phyloP scores from a whole-genome alignment of 1,140 invertebrate species.

The Adoxophyes honmai region DNA sequence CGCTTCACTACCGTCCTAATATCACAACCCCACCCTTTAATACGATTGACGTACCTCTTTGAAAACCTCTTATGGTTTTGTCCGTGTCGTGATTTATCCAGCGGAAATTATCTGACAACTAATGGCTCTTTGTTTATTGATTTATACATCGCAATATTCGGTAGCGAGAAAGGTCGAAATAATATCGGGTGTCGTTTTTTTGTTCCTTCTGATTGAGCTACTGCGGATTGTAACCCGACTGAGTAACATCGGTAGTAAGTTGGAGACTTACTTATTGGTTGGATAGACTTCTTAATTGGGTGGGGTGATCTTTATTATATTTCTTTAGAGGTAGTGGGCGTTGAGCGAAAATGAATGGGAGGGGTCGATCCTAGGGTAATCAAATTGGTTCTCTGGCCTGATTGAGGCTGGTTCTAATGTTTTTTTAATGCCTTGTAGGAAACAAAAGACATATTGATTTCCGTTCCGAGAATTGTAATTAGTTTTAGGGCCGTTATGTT shows the following conservation, averaged over 20 bases:
- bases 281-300: slow-evolving; percentile 39
- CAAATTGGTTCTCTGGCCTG: slow-evolving; percentile 9
- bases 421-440: slow-evolving; percentile 1
- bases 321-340: slow-evolving; percentile 6
- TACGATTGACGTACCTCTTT: too few relatives aligned
- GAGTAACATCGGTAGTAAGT: slow-evolving; percentile 32
- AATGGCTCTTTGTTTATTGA: slow-evolving; percentile 75
- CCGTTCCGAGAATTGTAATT: not conserved
- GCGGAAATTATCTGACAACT: slow-evolving; percentile 72
- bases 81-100: slow-evolving; percentile 66
- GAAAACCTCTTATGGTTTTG: too few relatives aligned
- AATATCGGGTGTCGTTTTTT: slow-evolving; percentile 51
- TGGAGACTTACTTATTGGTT: slow-evolving; percentile 16
- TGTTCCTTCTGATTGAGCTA: slow-evolving; percentile 48
- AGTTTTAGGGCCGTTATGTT: too few relatives aligned
- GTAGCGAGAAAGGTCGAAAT: slow-evolving; percentile 61
- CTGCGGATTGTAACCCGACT: slow-evolving; percentile 39
- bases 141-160: slow-evolving; percentile 72
- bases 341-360: slow-evolving; percentile 14
- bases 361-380: slow-evolving; percentile 10
- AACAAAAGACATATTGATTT: not conserved
- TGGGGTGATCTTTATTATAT: slow-evolving; percentile 14
- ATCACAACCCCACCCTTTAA: slow-evolving; percentile 23
- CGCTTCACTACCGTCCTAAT: too few relatives aligned
- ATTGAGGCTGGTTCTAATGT: not conserved